phyloP scores from a whole-genome alignment of 1,140 invertebrate genomes.

The Drosophila nebulosa region DNA sequence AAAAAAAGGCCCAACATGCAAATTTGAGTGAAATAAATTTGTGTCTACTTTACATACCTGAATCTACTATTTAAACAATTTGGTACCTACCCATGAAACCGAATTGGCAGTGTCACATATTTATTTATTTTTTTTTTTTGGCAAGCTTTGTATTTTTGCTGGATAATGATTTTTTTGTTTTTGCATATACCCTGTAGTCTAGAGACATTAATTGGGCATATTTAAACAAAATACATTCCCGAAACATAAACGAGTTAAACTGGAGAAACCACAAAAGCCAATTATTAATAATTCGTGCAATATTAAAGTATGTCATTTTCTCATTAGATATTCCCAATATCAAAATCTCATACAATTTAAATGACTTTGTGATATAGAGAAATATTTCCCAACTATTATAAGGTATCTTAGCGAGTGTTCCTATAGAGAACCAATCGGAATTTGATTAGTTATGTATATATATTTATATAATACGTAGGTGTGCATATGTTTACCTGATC shows the following conservation, averaged over 20 bases:
- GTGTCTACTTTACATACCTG: not conserved
- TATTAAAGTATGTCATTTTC: too few relatives aligned
- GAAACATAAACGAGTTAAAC: too few relatives aligned
- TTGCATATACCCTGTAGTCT: conserved; percentile 8
- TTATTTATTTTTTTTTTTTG: conserved; percentile 29
- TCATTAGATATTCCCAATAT: too few relatives aligned
- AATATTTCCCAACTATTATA: too few relatives aligned
- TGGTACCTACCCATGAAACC: not conserved
- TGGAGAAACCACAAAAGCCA: too few relatives aligned
- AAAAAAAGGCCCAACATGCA: not conserved
- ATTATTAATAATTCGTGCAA: not conserved
- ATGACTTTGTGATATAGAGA: too few relatives aligned
- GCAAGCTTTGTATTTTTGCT: conserved; percentile 28
- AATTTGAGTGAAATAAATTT: not conserved
- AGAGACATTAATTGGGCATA: not conserved
- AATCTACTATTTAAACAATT: not conserved
- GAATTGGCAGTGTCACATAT: not conserved
- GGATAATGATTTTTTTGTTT: conserved; percentile 22
- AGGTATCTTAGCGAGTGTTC: not conserved
- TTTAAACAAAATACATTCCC: not conserved
- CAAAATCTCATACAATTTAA: too few relatives aligned
- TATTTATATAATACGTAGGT: not conserved
- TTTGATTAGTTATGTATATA: not conserved
- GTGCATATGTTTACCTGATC: not conserved
- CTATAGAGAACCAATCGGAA: not conserved